Percentiles rank a stretch among this genome's conserved stretches.
Conservation (phyloP, 2,888 invertebrate genomes). For the Phaonia tiefii region DNA sequence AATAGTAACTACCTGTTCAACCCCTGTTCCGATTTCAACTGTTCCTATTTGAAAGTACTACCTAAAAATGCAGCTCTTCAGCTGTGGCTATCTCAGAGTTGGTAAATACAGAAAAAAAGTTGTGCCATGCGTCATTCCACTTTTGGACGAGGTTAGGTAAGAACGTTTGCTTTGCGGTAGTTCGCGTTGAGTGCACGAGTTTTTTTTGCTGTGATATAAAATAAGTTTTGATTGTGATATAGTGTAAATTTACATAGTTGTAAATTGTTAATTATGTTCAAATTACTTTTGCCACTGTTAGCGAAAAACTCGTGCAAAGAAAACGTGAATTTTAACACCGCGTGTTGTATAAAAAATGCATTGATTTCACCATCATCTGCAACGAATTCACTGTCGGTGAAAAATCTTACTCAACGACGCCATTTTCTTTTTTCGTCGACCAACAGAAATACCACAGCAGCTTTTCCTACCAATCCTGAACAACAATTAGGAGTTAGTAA, state of each 20-base stretch:
- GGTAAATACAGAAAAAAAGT: constrained; percentile 45
- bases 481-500: constrained; percentile 64
- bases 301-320: constrained; percentile 73
- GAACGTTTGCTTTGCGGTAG: constrained; percentile 73
- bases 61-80: constrained; percentile 11
- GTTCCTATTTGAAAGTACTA: not conserved
- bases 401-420: constrained; percentile 75
- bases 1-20: no score
- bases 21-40: constrained; percentile 20
- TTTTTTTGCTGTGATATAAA: constrained; percentile 49
- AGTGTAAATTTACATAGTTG: constrained; percentile 15
- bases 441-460: constrained; percentile 74
- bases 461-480: constrained; percentile 70
- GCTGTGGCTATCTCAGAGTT: constrained; percentile 47
- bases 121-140: constrained; percentile 73
- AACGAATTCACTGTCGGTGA: constrained; percentile 51
- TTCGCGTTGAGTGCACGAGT: constrained; percentile 70
- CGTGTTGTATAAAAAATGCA: constrained; percentile 73
- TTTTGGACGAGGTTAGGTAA: constrained; percentile 80
- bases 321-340: constrained; percentile 66
- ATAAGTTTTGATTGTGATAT: constrained; percentile 53
- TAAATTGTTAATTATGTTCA: constrained; percentile 68
- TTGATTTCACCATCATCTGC: constrained; percentile 75
- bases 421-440: constrained; percentile 79
- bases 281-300: constrained; percentile 75